Evolutionary conservation across 1,140 invertebrate genomes (phyloP), one percentile per base, ranked within the genome.

Genomic region (Ruditapes philippinarum): DNA sequence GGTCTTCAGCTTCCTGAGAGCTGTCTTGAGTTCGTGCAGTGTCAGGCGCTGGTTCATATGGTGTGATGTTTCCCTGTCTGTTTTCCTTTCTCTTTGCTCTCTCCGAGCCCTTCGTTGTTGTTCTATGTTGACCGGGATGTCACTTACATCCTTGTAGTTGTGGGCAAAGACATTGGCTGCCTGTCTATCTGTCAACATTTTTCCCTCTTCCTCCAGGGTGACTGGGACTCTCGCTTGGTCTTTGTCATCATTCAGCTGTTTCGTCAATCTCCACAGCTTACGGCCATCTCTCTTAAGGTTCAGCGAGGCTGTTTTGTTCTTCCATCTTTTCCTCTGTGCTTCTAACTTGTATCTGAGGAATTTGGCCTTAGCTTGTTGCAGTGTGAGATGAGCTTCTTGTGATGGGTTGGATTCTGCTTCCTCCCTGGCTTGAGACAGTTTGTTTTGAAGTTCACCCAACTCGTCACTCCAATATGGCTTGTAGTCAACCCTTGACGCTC

Each of bases 401-500:
- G 57, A 70, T 28, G 88, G 82, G 45, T n/a, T n/a, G n/a, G n/a
- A n/a, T n/a, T n/a, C n/a, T n/a, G n/a, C n/a, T n/a, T 60, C 70
- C 65, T 73, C 40, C 60, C 89, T 90, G 70, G 79, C 85, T 83
- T 82, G 31, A n/a, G 78, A 81, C 25, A 90, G 28, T n/a, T 74
- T 65, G 42, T 57, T 49, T 19, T 90, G 33, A 25, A 83, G 78
- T 45, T 76, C 51, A 28, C 83, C 31, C 25, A 88, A 54, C 51
- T 57, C 14, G 3, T 57, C 51, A 57, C 51, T 90, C 84, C 89
- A 88, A 62, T 90, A 88, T 33, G 79, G 79, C 33, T 88, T 90
- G 78, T 88, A 88, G 1, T 87, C 45, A 38, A 62, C 74, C 22
- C 84, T 0, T 2, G 70, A 38, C 22, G 68, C 68, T 65, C 62